Conservation (phyloP, 2,113 vertebrate genomes). For the Ictidomys tridecemlineatus region DNA sequence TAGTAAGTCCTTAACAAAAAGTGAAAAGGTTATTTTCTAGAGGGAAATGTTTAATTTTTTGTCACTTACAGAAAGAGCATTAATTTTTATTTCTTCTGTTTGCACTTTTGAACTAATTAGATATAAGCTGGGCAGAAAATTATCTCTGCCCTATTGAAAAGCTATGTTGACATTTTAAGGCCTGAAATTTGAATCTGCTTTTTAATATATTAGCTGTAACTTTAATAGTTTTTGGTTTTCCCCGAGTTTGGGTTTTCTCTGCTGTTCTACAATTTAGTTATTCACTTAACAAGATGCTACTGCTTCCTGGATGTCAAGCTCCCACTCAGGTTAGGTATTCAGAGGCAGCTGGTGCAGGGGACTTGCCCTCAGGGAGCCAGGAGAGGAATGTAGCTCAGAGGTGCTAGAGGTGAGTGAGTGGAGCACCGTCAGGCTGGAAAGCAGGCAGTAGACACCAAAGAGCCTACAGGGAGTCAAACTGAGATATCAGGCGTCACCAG, state of each 20-base stretch:
- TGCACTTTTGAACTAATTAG: not conserved
- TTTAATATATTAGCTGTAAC: not conserved
- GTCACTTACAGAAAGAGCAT: not conserved
- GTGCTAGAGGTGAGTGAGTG: not conserved
- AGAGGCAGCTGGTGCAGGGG: not conserved
- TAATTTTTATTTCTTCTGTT: not conserved
- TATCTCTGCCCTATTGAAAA: not conserved
- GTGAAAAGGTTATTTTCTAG: not conserved
- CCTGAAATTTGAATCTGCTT: not conserved
- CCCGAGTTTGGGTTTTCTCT: not conserved
- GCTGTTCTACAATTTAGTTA: not conserved
- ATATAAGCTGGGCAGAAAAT: not conserved
- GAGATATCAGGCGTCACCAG: not conserved
- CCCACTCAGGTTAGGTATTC: not conserved
- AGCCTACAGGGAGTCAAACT: not conserved
- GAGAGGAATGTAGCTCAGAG: not conserved
- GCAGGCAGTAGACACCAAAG: not conserved
- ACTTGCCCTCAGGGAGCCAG: not conserved
- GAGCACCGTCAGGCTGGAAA: not conserved
- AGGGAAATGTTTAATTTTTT: not conserved
- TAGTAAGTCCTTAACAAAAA: not conserved
- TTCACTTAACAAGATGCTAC: not conserved
- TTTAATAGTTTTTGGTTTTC: not conserved
- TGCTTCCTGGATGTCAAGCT: not conserved
- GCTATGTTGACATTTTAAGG: not conserved